Evolutionary conservation across 2,888 invertebrate genomes (phyloP).

Genomic region (Chrysolina americana): DNA sequence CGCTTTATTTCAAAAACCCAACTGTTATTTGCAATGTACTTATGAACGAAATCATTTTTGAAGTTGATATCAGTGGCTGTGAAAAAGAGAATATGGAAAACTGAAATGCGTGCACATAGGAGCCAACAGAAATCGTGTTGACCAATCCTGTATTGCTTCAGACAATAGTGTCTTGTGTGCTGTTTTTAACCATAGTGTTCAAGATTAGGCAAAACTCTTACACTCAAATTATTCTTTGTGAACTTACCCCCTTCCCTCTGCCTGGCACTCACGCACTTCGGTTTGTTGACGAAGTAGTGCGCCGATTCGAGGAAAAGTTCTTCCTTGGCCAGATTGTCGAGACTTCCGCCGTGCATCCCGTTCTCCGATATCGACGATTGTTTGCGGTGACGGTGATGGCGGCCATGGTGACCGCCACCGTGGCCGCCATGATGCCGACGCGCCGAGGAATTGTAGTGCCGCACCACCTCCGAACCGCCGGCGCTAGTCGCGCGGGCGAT

Average conservation of each 20-base stretch:
- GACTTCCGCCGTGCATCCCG: conserved; percentile 73
- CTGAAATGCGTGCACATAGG: no score
- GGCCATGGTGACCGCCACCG: conserved; percentile 66
- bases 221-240: no score
- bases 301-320: conserved; percentile 63
- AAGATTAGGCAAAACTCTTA: no score
- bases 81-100: no score
- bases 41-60: no score
- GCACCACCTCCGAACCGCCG: conserved; percentile 68
- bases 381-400: conserved; percentile 52
- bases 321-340: conserved; percentile 74
- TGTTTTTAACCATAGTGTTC: no score
- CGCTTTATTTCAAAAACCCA: no score
- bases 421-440: conserved; percentile 63
- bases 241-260: conserved; percentile 77
- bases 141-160: no score
- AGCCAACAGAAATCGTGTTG: no score
- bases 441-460: conserved; percentile 70
- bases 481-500: conserved; percentile 73
- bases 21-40: no score
- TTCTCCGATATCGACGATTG: conserved; percentile 71
- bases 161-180: no score
- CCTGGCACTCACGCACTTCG: conserved; percentile 66
- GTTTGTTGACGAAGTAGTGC: conserved; percentile 57
- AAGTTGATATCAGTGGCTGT: no score